A percentile compares a stretch with the other conserved stretches of the same genome.
These are phyloP conservation scores for Microcebus jonahi DNA, from an alignment of 2,113 vertebrate genomes.

Conservation along the genomic window DNA sequence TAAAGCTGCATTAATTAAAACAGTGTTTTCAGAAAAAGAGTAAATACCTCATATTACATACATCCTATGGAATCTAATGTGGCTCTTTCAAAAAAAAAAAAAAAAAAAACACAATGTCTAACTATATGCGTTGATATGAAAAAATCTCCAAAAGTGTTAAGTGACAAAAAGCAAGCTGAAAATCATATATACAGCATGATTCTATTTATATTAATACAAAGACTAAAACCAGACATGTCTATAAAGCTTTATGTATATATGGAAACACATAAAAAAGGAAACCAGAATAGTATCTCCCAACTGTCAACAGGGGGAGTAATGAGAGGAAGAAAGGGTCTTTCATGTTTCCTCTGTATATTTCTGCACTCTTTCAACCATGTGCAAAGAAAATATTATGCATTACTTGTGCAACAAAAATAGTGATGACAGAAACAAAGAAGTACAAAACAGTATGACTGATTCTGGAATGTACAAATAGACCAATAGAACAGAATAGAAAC, in stretches of 20 bases:
- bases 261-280: slow-evolving; percentile 56
- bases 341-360: slow-evolving; percentile 52
- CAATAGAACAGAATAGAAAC: not conserved
- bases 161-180: slow-evolving; percentile 37
- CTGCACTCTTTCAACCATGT: slow-evolving; percentile 39
- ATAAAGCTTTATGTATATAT: not conserved
- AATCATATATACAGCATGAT: not conserved
- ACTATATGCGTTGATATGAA: not conserved
- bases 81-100: not conserved
- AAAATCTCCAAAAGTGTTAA: not conserved
- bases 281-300: slow-evolving; percentile 18
- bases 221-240: not conserved
- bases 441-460: not conserved
- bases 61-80: not conserved
- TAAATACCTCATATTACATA: not conserved
- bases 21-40: not conserved
- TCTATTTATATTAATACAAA: slow-evolving; percentile 8
- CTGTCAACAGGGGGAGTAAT: not conserved
- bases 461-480: not conserved
- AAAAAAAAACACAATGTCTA: not conserved
- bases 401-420: slow-evolving; percentile 38
- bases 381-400: slow-evolving; percentile 44
- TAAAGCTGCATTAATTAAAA: not conserved
- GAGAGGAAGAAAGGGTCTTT: slow-evolving; percentile 35
- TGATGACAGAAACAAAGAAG: not conserved